phyloP scores from a whole-genome alignment of 2,888 invertebrate species.

The Heteropelma amictum region DNA sequence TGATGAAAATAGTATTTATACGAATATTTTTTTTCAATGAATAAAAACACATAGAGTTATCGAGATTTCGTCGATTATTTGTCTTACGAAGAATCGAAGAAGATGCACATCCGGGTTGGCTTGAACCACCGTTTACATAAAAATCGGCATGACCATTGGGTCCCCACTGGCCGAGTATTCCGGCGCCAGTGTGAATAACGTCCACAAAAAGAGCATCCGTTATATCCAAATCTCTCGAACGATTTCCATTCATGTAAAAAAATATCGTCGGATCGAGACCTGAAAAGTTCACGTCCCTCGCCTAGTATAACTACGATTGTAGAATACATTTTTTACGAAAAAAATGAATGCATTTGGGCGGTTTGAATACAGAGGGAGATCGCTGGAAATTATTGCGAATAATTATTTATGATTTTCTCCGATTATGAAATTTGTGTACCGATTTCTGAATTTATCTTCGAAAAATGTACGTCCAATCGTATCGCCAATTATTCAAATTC shows the following conservation, averaged over 20 bases:
- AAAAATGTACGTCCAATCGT: neutral
- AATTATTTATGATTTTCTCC: no score
- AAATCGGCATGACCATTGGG: constrained; percentile 93
- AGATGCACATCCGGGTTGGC: constrained; percentile 92
- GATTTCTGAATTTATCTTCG: neutral
- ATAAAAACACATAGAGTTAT: constrained; percentile 4
- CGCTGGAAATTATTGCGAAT: no score
- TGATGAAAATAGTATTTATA: constrained; percentile 22
- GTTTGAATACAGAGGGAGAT: no score
- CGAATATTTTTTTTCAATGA: constrained; percentile 1
- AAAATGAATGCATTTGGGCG: neutral
- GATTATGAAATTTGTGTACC: no score
- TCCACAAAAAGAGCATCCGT: constrained; percentile 91
- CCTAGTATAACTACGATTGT: constrained; percentile 48
- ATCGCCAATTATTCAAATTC: neutral
- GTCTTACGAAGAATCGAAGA: constrained; percentile 89
- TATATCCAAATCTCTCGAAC: constrained; percentile 88
- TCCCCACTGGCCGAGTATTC: constrained; percentile 93
- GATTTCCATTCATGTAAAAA: constrained; percentile 88
- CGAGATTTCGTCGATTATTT: constrained; percentile 11
- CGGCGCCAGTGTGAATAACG: constrained; percentile 91
- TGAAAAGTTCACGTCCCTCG: constrained; percentile 70
- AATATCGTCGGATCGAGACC: constrained; percentile 93
- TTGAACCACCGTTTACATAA: constrained; percentile 92
- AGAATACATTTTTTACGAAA: constrained; percentile 32